phyloP scores from a whole-genome alignment of 2,888 invertebrate species.

The Mimas tiliae region DNA sequence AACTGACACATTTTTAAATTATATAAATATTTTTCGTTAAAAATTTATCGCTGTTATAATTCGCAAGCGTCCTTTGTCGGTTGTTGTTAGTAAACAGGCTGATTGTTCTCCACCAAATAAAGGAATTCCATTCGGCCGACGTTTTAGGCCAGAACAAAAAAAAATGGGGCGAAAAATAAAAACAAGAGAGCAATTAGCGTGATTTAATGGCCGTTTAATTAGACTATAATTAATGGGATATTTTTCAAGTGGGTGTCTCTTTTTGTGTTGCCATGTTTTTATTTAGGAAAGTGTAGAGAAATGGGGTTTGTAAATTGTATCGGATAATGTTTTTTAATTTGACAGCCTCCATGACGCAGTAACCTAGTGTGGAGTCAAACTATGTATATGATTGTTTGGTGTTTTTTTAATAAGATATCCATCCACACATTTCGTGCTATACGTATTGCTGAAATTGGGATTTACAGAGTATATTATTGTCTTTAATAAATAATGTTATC shows the following conservation, averaged over 20 bases:
- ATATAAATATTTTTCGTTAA: constrained; percentile 43
- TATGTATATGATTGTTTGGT: no score
- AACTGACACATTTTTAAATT: neutral
- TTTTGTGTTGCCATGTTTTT: constrained; percentile 42
- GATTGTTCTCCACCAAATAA: constrained; percentile 71
- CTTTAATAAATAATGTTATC: no score
- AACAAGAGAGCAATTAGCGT: constrained; percentile 82
- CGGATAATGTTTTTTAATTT: neutral
- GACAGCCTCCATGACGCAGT: no score
- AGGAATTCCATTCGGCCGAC: constrained; percentile 77
- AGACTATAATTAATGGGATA: constrained; percentile 77
- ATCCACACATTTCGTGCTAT: no score
- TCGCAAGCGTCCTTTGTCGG: constrained; percentile 77
- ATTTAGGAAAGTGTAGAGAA: constrained; percentile 19
- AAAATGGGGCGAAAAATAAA: constrained; percentile 75
- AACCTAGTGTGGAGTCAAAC: no score
- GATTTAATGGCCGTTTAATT: constrained; percentile 83
- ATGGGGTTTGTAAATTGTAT: constrained; percentile 7
- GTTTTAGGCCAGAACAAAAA: constrained; percentile 59
- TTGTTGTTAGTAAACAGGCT: constrained; percentile 78
- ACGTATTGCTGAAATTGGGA: no score
- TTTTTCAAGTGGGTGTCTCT: constrained; percentile 60
- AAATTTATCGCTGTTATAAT: constrained; percentile 79
- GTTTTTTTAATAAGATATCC: no score
- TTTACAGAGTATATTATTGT: no score